Evolutionary conservation across 2,888 invertebrate species (phyloP).

Genomic region (Drosophila leonis): DNA sequence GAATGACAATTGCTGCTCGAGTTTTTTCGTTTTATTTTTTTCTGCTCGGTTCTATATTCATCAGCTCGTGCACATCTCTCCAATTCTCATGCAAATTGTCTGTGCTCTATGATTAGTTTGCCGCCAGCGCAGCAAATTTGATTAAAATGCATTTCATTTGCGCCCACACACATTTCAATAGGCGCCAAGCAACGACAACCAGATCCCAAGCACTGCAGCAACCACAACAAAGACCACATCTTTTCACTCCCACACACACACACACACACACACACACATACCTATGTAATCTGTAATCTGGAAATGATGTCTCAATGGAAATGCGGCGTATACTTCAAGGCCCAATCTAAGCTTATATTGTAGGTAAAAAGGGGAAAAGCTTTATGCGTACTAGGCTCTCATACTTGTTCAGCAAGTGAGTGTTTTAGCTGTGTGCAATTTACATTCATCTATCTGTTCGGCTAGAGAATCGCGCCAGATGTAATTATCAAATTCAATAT

Average conservation of each 20-base stretch:
- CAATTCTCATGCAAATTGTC: conserved; percentile 43
- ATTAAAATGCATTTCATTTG: conserved; percentile 46
- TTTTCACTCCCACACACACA: background rate
- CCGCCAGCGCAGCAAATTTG: conserved; percentile 37
- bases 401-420: background rate
- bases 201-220: background rate
- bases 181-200: conserved; percentile 5
- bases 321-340: conserved; percentile 14
- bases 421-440: background rate
- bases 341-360: background rate
- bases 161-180: conserved; percentile 13
- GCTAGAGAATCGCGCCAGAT: too few species aligned
- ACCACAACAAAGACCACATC: conserved; percentile 8
- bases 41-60: background rate
- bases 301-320: conserved; percentile 10
- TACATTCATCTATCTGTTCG: too few species aligned
- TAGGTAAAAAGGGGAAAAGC: background rate
- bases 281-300: background rate
- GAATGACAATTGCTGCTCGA: conserved; percentile 20
- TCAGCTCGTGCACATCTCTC: background rate
- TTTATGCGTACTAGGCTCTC: background rate
- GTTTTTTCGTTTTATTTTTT: background rate
- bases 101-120: conserved; percentile 42
- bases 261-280: background rate
- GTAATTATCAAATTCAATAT: too few species aligned